Evolutionary conservation across 2,888 invertebrate genomes (phyloP), one percentile per base, ranked within the genome.

Genomic region (Minunthozetes semirufus): DNA sequence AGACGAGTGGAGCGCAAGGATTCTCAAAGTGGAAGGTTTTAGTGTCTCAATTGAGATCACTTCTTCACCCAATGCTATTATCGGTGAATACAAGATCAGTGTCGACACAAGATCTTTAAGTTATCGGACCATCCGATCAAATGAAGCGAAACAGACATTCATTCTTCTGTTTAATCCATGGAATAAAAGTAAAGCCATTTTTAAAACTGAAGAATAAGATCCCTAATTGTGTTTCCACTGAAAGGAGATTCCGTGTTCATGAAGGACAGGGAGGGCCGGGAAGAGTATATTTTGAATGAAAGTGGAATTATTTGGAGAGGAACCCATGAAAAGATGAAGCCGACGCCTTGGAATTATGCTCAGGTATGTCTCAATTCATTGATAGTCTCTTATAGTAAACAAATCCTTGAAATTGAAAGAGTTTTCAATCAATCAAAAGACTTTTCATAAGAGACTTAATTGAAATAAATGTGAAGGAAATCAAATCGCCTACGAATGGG

Each of bases 221-320:
- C 8, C 8, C 33, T 33, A 56, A 22, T 56, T 22, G 2, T 59
- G 6, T 59, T 27, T 9, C 13, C 3, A 13, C 13, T 48, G 3
- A 29, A 29, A 22, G 79, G 77, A 72, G 79, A 79, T 59, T 56
- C 75, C 0, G 78, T 78, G 4, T 79, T 77, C 61, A 72, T 79
- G 73, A 71, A 71, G 13, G 77, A 79, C 19, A 59, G 72, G 13
- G 76, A 78, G 38, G 73, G 75, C 5, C 72, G 76, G 17, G 76
- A 78, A 61, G 79, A 79, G 48, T 79, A 78, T 70, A 76, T 79
- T 9, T 48, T 79, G 6, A 79, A 78, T 66, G 79, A 79, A 17
- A 77, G 73, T 25, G 79, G 79, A n/a, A 75, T 79, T 0, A 79
- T 79, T 25, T 79, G 78, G 78, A 74, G 78, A 53, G 79, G 79